phyloP scores from a whole-genome alignment of 2,113 vertebrate genomes.

The Chamaea fasciata region DNA sequence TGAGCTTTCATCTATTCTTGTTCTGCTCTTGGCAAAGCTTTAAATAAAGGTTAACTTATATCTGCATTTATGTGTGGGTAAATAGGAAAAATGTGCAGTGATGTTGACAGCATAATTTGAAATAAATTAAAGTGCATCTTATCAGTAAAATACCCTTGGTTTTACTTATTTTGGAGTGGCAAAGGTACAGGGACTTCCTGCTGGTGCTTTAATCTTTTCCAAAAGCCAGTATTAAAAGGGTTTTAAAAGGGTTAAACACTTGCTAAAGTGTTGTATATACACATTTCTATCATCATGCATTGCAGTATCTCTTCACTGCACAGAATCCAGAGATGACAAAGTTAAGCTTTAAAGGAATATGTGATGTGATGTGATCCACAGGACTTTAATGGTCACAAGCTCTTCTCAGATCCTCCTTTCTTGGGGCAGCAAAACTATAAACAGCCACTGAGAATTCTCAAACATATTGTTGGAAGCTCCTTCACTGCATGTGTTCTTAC shows the following conservation, averaged over 20 bases:
- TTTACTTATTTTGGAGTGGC: not conserved
- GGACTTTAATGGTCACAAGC: not conserved
- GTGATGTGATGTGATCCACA: not conserved
- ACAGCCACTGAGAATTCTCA: accelerated
- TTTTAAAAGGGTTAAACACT: not conserved
- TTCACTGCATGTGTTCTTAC: not conserved
- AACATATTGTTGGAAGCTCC: not conserved
- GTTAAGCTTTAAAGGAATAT: not conserved
- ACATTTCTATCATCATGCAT: not conserved
- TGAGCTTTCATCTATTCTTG: constrained; percentile 25
- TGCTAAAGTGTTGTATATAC: not conserved
- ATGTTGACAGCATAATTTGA: not conserved
- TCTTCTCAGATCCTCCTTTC: not conserved
- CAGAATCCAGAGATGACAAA: not conserved
- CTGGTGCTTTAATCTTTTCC: not conserved
- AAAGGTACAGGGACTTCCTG: not conserved
- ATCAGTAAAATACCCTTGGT: not conserved
- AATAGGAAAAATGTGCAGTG: constrained; percentile 37
- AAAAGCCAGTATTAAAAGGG: not conserved
- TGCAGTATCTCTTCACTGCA: not conserved
- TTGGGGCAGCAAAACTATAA: not conserved
- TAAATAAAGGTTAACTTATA: constrained; percentile 15
- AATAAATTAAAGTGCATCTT: not conserved
- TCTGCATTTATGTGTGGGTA: not conserved
- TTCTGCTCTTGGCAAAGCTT: constrained; percentile 17